Evolutionary conservation across 2,888 invertebrate genomes (phyloP).

Genomic region (Apamea sordens): DNA sequence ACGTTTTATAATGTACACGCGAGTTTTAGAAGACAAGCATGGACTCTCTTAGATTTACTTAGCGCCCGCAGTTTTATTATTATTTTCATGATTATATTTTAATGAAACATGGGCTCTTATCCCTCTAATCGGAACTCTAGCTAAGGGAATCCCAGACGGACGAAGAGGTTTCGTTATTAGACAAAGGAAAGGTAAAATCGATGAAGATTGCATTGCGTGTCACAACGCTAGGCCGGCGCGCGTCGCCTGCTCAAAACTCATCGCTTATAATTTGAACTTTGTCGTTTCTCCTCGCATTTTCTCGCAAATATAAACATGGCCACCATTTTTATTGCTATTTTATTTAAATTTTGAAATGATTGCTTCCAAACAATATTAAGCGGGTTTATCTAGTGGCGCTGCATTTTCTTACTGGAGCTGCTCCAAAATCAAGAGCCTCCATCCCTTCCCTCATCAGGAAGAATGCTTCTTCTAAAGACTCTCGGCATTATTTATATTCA

Average conservation of each 20-base stretch:
- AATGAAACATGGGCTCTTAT: too few relatives aligned
- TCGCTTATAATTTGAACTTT: slow-evolving; percentile 37
- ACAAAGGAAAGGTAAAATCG: slow-evolving; percentile 26
- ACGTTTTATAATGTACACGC: slow-evolving; percentile 26
- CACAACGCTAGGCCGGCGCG: slow-evolving; percentile 28
- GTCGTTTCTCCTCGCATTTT: slow-evolving; percentile 22
- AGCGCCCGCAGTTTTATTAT: background rate
- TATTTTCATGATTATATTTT: background rate
- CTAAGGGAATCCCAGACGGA: background rate
- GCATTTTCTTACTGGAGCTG: background rate
- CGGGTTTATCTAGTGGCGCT: background rate
- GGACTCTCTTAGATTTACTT: background rate
- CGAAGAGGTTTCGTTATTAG: background rate
- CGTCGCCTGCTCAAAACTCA: slow-evolving; percentile 44
- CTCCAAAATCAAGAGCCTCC: background rate
- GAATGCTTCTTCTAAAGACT: background rate
- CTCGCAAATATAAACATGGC: slow-evolving; percentile 34
- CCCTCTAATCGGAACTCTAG: background rate
- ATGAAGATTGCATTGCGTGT: slow-evolving; percentile 48
- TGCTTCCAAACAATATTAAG: too few relatives aligned
- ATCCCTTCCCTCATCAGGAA: background rate
- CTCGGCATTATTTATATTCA: background rate
- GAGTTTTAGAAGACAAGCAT: slow-evolving; percentile 12
- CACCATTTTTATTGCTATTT: slow-evolving; percentile 2
- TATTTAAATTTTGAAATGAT: slow-evolving; percentile 18